phyloP scores from a whole-genome alignment of 1,140 invertebrate genomes.

The Drosophila busckii region DNA sequence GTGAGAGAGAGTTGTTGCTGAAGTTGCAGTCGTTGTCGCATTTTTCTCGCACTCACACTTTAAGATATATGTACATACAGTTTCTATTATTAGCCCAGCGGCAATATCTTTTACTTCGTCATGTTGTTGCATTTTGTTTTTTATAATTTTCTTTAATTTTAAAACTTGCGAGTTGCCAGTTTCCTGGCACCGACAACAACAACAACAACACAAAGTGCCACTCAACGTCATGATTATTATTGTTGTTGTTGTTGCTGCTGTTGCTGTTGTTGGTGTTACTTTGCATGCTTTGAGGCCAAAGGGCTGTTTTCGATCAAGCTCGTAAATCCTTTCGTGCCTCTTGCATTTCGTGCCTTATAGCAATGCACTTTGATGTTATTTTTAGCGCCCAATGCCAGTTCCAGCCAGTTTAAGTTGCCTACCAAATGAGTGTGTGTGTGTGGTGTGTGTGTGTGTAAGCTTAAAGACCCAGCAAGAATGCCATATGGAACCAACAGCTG shows the following conservation, averaged over 20 bases:
- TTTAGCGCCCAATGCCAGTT: constrained; percentile 41
- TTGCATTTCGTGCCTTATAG: constrained; percentile 35
- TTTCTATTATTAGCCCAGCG: constrained; percentile 42
- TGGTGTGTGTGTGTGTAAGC: not conserved
- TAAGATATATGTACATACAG: too few species aligned
- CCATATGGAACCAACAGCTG: constrained; percentile 13
- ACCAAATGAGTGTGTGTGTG: not conserved
- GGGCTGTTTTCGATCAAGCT: constrained; percentile 67
- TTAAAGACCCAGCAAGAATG: constrained; percentile 13
- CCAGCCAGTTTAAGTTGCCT: not conserved
- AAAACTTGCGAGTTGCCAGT: constrained; percentile 25
- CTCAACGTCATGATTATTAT: constrained; percentile 39
- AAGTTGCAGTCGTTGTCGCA: constrained; percentile 49
- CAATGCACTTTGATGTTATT: constrained; percentile 63
- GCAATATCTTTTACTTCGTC: constrained; percentile 13
- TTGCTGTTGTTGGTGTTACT: constrained; percentile 15
- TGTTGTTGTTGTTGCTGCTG: constrained; percentile 23
- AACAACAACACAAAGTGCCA: constrained; percentile 42
- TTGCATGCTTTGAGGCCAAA: constrained; percentile 43
- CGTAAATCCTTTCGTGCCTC: constrained; percentile 71
- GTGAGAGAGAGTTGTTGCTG: not conserved
- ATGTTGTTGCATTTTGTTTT: constrained; percentile 33
- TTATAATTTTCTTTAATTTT: constrained; percentile 45
- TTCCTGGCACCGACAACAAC: constrained; percentile 30
- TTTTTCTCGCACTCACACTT: constrained; percentile 29